phyloP scores from a whole-genome alignment of 1,140 invertebrate species.

The Ctenoplectra terminalis region DNA sequence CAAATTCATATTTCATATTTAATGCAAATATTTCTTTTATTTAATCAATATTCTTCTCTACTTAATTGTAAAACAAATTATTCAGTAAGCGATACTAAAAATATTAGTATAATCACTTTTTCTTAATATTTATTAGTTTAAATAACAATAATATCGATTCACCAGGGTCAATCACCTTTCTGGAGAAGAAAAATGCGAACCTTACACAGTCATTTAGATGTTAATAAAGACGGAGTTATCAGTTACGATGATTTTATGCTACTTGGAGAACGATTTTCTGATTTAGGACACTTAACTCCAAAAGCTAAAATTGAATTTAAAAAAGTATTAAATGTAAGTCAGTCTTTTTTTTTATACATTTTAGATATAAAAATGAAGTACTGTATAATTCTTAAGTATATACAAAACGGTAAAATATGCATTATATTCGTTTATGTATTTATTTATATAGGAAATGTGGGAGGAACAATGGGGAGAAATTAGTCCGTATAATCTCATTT shows the following conservation, averaged over 20 bases:
- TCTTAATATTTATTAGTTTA: too few relatives aligned
- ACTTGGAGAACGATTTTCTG: constrained; percentile 88
- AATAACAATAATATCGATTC: constrained; percentile 15
- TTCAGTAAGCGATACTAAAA: too few relatives aligned
- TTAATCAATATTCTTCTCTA: too few relatives aligned
- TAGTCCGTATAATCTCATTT: constrained; percentile 90
- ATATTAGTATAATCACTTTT: too few relatives aligned
- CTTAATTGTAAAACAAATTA: too few relatives aligned
- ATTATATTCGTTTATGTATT: constrained; percentile 6
- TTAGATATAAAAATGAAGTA: neutral
- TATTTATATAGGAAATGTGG: constrained; percentile 86
- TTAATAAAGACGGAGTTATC: constrained; percentile 93
- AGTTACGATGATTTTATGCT: constrained; percentile 91
- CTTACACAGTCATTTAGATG: constrained; percentile 90
- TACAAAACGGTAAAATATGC: neutral
- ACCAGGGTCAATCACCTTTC: constrained; percentile 91
- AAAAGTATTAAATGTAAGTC: constrained; percentile 85
- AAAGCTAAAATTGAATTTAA: constrained; percentile 87
- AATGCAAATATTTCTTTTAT: neutral
- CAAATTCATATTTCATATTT: neutral
- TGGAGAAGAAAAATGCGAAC: constrained; percentile 95
- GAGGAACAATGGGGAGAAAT: constrained; percentile 92
- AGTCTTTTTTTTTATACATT: neutral
- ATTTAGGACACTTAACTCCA: constrained; percentile 87
- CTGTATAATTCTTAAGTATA: neutral